Evolutionary conservation across 2,797 vertebrate species (phyloP).

Genomic region (Coregonus suidteri): DNA sequence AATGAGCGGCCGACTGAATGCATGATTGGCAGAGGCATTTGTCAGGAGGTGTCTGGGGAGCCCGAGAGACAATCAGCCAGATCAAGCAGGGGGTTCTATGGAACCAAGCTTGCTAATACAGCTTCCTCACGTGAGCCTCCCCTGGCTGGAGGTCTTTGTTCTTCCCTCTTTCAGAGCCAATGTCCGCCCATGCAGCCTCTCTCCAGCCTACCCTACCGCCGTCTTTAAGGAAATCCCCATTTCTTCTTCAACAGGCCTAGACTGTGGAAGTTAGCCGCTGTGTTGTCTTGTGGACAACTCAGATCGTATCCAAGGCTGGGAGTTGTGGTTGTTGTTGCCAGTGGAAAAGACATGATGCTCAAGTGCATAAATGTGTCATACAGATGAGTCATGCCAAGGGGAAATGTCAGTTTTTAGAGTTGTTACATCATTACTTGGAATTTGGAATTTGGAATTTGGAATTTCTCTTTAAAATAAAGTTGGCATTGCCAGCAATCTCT

Average conservation of each 20-base stretch:
- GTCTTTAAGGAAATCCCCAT: constrained; percentile 59
- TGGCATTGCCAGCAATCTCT: not conserved
- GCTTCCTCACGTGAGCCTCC: constrained; percentile 21
- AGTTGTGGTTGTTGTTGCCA: constrained; percentile 48
- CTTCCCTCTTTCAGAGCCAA: constrained; percentile 43
- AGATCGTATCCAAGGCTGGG: constrained; percentile 64
- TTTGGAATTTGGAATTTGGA: constrained; percentile 47
- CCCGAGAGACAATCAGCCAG: constrained; percentile 64
- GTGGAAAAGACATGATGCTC: constrained; percentile 44
- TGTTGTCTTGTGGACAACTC: constrained; percentile 32
- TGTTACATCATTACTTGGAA: constrained; percentile 31
- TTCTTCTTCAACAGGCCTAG: constrained; percentile 15
- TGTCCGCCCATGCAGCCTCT: constrained; percentile 31
- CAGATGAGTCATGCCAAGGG: constrained; percentile 42
- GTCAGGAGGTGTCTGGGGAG: constrained; percentile 67
- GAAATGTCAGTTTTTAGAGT: constrained; percentile 36
- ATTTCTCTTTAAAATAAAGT: constrained; percentile 22
- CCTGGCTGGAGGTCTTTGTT: constrained; percentile 52
- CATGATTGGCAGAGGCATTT: constrained; percentile 73
- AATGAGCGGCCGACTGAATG: constrained; percentile 61
- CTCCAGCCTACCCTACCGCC: constrained; percentile 26
- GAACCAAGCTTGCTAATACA: constrained; percentile 45
- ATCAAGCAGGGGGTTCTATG: constrained; percentile 60
- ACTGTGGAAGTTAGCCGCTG: constrained; percentile 34
- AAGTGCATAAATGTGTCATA: constrained; percentile 21